phyloP scores from a whole-genome alignment of 2,113 vertebrate genomes.

The Bothrops jararaca region DNA sequence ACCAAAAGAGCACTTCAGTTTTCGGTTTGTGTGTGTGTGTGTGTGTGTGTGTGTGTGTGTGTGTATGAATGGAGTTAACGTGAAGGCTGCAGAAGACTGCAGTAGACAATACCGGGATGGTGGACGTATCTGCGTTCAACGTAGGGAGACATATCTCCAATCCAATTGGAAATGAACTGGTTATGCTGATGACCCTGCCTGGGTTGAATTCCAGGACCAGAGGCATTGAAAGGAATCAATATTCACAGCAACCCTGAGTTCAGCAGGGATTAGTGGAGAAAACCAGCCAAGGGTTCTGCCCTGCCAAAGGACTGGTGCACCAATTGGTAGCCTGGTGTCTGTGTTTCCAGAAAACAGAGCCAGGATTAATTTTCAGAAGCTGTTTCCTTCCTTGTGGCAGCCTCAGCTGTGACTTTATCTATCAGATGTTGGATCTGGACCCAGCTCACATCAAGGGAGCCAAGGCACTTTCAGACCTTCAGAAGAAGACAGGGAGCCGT shows the following conservation, averaged over 20 bases:
- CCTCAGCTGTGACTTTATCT: neutral
- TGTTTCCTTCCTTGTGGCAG: slow-evolving; percentile 16
- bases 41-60: too few species aligned
- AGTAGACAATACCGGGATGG: neutral
- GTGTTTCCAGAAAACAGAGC: slow-evolving; percentile 25
- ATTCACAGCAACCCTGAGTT: neutral
- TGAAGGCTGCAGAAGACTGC: too few species aligned
- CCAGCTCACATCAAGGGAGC: neutral
- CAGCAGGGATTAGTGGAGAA: too few species aligned
- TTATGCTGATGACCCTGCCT: neutral
- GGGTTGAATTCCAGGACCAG: neutral
- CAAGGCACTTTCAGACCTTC: neutral
- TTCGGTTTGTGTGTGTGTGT: too few species aligned
- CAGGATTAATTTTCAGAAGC: slow-evolving; percentile 30
- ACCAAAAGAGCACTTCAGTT: neutral
- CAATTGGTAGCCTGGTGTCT: neutral
- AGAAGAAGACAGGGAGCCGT: neutral
- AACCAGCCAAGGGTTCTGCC: neutral
- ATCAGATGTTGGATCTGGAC: neutral
- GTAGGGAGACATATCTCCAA: neutral
- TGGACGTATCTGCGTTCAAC: neutral
- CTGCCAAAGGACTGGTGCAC: neutral
- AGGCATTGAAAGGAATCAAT: neutral
- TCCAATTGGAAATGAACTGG: neutral
- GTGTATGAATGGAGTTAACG: neutral